Conservation (phyloP, 1,140 invertebrate species). For the Ips typographus region DNA sequence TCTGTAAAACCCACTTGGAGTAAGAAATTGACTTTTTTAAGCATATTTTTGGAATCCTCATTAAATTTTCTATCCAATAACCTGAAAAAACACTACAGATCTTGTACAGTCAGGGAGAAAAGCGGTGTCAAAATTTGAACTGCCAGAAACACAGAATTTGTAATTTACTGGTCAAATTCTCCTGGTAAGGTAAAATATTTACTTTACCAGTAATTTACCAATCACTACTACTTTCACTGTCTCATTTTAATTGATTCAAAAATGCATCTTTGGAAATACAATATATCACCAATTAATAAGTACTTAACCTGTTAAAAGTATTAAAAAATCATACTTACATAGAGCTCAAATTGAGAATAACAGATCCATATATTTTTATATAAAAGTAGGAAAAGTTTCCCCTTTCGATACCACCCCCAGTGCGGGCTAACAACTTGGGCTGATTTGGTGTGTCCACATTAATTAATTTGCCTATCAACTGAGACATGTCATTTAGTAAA, state of each 20-base stretch:
- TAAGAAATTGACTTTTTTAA: neutral
- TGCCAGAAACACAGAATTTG: too few relatives aligned
- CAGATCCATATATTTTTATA: slow-evolving; percentile 4
- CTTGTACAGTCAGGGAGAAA: too few relatives aligned
- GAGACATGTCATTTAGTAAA: neutral
- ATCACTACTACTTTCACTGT: neutral
- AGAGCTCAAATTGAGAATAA: slow-evolving; percentile 22
- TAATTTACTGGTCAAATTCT: too few relatives aligned
- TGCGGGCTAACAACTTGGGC: slow-evolving; percentile 10
- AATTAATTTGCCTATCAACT: slow-evolving; percentile 25
- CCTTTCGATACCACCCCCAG: slow-evolving; percentile 2
- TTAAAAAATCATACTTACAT: slow-evolving; percentile 15
- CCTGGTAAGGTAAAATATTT: too few relatives aligned
- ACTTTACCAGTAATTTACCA: too few relatives aligned
- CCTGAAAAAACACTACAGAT: too few relatives aligned
- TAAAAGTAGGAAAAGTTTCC: slow-evolving; percentile 24
- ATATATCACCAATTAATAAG: neutral
- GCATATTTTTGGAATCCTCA: too few relatives aligned
- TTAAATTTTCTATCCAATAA: too few relatives aligned
- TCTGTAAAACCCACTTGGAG: neutral
- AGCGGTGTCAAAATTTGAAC: too few relatives aligned
- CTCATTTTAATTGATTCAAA: neutral
- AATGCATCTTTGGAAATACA: neutral
- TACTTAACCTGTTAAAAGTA: too few relatives aligned
- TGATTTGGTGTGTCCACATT: slow-evolving; percentile 8